A percentile compares a stretch with the other conserved stretches of the same genome.
Evolutionary conservation across 2,113 vertebrate genomes (phyloP).

Genomic region (Ploceus nigricollis): DNA sequence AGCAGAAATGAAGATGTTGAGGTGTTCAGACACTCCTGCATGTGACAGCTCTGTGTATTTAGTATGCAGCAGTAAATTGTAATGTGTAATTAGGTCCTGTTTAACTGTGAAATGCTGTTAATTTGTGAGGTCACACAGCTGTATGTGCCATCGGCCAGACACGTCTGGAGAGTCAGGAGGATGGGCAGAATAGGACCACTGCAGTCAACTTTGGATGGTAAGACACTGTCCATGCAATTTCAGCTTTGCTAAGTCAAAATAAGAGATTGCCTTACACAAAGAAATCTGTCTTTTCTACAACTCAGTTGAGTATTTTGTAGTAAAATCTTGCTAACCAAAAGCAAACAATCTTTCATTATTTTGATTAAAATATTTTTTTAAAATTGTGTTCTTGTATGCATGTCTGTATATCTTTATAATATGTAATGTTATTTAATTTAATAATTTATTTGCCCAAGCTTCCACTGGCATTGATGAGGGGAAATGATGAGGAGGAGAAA

Average conservation of each 20-base stretch:
- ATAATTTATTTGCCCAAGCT: background rate
- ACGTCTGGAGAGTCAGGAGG: slow-evolving; percentile 90
- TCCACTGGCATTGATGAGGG: background rate
- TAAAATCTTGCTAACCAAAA: background rate
- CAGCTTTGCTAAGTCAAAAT: background rate
- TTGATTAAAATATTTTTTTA: background rate
- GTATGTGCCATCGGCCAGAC: slow-evolving; percentile 92
- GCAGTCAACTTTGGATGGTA: slow-evolving; percentile 94
- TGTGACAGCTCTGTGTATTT: background rate
- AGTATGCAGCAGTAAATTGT: background rate
- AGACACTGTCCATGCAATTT: background rate
- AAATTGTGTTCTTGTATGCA: background rate
- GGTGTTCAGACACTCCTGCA: background rate
- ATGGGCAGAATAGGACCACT: slow-evolving; percentile 96
- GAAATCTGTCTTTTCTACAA: background rate
- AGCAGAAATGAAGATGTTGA: background rate
- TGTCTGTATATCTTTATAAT: background rate
- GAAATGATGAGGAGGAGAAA: background rate
- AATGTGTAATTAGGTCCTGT: background rate
- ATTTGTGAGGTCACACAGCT: slow-evolving; percentile 89
- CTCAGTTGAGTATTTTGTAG: background rate
- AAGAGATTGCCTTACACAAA: background rate
- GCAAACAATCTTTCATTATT: background rate
- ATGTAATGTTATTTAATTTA: background rate
- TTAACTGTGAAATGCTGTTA: background rate